Evolutionary conservation across 1,140 invertebrate species (phyloP), one percentile per base, ranked within the genome.

Genomic region (Conus betulinus): DNA sequence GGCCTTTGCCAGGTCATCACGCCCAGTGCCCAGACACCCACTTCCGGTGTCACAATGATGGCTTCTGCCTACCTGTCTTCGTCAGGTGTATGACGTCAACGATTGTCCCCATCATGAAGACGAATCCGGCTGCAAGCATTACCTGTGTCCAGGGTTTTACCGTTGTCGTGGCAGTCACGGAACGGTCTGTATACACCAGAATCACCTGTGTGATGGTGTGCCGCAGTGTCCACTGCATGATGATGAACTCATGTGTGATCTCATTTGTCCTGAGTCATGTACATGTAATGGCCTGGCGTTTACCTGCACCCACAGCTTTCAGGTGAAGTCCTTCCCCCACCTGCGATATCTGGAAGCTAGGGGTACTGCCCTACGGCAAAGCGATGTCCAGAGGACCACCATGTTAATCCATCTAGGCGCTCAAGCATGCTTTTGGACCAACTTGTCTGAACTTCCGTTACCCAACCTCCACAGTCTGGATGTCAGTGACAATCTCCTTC

Each of bases 81-180:
- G 55, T 87, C 78, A 79, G 88, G 57, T 89, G 88, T 60, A 89
- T 85, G 85, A 79, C 20, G 17, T 87, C 55, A n/a, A 81, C n/a
- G 88, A 89, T 85, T 89, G 88, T 67, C 88, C 88, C 4, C 27
- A 60, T 23, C 27, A 82, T 15, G 88, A 87, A 39, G 88, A 89
- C 82, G 88, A 89, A 79, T 76, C 63, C 17, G 39, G 15, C 57
- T 85, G 74, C 20, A 57, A 84, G 8, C 71, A 60, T 53, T 23
- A 87, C 27, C 52, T 51, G 13, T 89, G 88, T 78, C 57, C 39
- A 53, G 71, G 55, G 39, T 84, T 79, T 23, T 89, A 89, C 52
- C 81, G 71, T 11, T 89, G 88, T 60, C 86, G 86, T 25, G 23
- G 87, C 51, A 81, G 85, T 0, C 39, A 39, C 39, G 17, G 71